Evolutionary conservation across 2,797 vertebrate species (phyloP).

Genomic region (Phrynocephalus forsythii): DNA sequence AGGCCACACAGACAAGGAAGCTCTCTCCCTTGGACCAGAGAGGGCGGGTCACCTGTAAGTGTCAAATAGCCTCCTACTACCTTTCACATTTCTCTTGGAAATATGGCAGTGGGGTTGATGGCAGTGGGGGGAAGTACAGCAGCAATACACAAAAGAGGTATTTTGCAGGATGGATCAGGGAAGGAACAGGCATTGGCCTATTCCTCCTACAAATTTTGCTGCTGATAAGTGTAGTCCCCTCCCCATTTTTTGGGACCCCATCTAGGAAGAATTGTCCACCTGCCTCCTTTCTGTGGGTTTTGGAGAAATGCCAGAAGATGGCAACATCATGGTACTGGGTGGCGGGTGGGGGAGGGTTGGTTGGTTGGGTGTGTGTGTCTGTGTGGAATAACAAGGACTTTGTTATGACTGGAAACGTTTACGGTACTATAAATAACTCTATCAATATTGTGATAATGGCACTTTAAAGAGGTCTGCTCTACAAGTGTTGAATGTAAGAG

Average conservation of each 20-base stretch:
- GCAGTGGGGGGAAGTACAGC: not conserved
- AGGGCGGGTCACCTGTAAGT: conserved; percentile 46
- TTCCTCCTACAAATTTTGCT: conserved; percentile 61
- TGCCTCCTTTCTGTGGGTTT: conserved; percentile 83
- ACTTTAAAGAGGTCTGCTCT: conserved; percentile 86
- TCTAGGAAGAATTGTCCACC: conserved; percentile 83
- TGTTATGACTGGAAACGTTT: conserved; percentile 83
- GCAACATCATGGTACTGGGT: conserved; percentile 67
- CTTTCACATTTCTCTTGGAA: conserved; percentile 49
- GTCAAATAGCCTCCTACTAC: conserved; percentile 41
- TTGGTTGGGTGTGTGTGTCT: conserved; percentile 53
- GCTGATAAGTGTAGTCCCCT: conserved; percentile 55
- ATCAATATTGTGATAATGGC: conserved; percentile 88
- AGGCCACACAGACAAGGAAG: conserved; percentile 64
- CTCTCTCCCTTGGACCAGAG: conserved; percentile 63
- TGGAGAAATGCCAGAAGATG: conserved; percentile 86
- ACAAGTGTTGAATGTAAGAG: conserved; percentile 78
- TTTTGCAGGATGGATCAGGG: not conserved
- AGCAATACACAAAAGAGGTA: conserved; percentile 33
- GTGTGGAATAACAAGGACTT: conserved; percentile 77
- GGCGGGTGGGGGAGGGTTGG: conserved; percentile 52
- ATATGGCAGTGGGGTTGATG: not conserved
- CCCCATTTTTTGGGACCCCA: conserved; percentile 55
- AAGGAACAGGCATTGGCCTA: conserved; percentile 54
- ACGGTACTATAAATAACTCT: conserved; percentile 85